Evolutionary conservation across 2,888 invertebrate species (phyloP).

Genomic region (Drosophila helvetica): DNA sequence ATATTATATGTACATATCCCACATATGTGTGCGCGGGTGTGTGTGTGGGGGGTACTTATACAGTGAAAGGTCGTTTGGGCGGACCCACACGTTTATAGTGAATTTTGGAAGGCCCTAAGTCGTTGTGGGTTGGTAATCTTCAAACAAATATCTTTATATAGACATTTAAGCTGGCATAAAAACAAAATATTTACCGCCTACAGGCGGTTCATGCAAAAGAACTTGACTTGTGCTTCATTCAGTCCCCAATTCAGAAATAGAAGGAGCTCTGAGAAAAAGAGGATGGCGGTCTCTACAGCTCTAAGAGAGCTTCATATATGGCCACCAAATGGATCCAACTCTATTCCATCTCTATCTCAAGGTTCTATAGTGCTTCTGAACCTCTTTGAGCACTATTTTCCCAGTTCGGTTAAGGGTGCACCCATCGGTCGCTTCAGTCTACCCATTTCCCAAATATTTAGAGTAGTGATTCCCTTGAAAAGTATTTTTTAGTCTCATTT

Average conservation of each 20-base stretch:
- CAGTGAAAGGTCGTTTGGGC: not conserved
- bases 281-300: too few relatives aligned
- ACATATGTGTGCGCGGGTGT: too few relatives aligned
- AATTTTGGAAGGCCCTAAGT: not conserved
- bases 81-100: not conserved
- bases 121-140: not conserved
- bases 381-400: too few relatives aligned
- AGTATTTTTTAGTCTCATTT: too few relatives aligned
- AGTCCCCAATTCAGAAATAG: not conserved
- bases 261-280: not conserved
- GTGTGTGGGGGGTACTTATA: conserved; percentile 1
- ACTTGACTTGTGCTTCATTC: too few relatives aligned
- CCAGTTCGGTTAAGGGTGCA: too few relatives aligned
- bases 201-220: too few relatives aligned
- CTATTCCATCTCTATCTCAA: too few relatives aligned
- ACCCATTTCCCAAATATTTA: too few relatives aligned
- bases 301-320: not conserved
- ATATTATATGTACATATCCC: conserved; percentile 10
- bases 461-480: too few relatives aligned
- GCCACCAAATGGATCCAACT: not conserved
- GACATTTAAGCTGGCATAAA: not conserved
- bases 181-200: not conserved
- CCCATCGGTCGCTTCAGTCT: too few relatives aligned
- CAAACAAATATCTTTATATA: not conserved
- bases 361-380: too few relatives aligned